Conservation (phyloP, 2,113 vertebrate species). For the Sylvietta virens region DNA sequence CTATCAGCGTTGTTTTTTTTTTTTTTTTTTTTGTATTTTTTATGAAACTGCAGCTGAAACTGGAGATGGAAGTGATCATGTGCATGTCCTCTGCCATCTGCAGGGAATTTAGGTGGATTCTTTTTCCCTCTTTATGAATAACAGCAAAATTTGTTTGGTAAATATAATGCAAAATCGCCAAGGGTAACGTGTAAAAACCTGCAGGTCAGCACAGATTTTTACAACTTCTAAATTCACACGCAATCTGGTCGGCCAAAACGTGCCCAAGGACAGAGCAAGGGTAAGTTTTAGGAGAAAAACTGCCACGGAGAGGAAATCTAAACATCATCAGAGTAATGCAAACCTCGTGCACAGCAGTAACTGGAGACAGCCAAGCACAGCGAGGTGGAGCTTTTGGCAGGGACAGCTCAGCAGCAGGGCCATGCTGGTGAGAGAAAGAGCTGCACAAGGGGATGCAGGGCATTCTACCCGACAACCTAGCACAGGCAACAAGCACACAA, state of each 20-base stretch:
- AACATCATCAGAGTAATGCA: neutral
- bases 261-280: neutral
- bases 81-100: neutral
- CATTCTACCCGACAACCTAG: neutral
- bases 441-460: neutral
- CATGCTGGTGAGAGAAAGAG: neutral
- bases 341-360: neutral
- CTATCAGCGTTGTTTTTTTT: too few species aligned
- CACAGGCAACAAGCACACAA: neutral
- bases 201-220: neutral
- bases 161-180: neutral
- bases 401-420: neutral
- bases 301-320: neutral
- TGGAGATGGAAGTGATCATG: neutral
- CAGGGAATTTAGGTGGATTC: neutral
- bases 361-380: neutral
- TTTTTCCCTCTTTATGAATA: neutral
- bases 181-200: neutral
- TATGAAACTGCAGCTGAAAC: neutral
- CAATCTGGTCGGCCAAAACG: neutral
- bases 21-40: neutral
- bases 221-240: neutral
- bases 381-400: neutral
- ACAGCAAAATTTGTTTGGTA: neutral
- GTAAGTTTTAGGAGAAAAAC: too few species aligned